Conservation (phyloP, 2,888 invertebrate species). For the Epistrophella euchroma region DNA sequence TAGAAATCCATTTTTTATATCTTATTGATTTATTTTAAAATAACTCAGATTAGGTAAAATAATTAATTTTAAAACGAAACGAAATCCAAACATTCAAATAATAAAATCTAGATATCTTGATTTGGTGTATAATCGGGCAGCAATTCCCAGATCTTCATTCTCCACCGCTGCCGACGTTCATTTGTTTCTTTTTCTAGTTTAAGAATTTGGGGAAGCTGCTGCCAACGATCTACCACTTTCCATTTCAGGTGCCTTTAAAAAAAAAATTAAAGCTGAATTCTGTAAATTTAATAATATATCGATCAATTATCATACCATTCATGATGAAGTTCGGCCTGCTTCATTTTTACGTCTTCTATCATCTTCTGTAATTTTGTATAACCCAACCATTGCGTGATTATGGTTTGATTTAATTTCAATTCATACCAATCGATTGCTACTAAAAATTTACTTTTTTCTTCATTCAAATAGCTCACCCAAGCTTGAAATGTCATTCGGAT, state of each 20-base stretch:
- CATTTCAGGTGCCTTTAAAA: constrained; percentile 83
- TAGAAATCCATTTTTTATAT: too few relatives aligned
- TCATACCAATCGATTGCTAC: constrained; percentile 90
- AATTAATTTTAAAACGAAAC: too few relatives aligned
- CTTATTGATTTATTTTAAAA: too few relatives aligned
- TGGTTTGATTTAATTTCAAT: constrained; percentile 85
- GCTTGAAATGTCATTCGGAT: constrained; percentile 84
- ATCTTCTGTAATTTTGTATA: constrained; percentile 84
- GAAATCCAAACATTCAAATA: too few relatives aligned
- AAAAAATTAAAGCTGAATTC: neutral
- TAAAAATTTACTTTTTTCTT: constrained; percentile 85
- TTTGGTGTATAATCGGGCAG: constrained; percentile 88
- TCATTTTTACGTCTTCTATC: constrained; percentile 84
- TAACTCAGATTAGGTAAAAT: too few relatives aligned
- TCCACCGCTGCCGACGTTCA: constrained; percentile 88
- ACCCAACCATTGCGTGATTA: constrained; percentile 85
- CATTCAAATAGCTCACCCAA: constrained; percentile 83
- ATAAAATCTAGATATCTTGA: constrained; percentile 57
- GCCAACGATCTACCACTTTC: constrained; percentile 86
- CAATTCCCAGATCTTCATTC: constrained; percentile 89
- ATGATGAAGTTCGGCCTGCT: constrained; percentile 82
- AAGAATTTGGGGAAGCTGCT: constrained; percentile 87
- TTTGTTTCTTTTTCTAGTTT: constrained; percentile 88
- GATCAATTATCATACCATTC: constrained; percentile 80
- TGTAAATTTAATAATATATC: neutral